Percentiles rank a stretch among this genome's conserved stretches.
These are phyloP conservation scores for Ruditapes philippinarum DNA, from an alignment of 1,140 invertebrate genomes.

Conservation along the genomic window DNA sequence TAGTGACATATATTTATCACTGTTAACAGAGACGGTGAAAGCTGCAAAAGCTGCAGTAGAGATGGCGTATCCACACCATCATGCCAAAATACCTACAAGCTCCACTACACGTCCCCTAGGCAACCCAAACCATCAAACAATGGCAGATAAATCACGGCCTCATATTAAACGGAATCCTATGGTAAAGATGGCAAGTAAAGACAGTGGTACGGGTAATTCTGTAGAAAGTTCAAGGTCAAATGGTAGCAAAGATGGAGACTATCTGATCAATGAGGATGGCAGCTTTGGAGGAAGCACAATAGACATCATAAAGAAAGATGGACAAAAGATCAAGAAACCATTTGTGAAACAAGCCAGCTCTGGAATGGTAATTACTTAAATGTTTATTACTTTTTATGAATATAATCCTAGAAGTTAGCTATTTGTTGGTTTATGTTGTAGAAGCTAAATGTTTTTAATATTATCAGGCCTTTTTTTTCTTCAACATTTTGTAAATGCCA, in stretches of 20 bases:
- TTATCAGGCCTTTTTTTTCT: no score
- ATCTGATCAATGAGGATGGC: constrained; percentile 54
- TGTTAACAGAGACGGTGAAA: constrained; percentile 20
- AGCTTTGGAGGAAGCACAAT: constrained; percentile 55
- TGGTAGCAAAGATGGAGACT: constrained; percentile 69
- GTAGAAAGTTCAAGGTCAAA: constrained; percentile 75
- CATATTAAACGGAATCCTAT: constrained; percentile 74
- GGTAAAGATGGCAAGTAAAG: constrained; percentile 80
- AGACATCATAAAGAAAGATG: constrained; percentile 71
- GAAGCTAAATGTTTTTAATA: not conserved
- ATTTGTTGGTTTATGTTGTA: not conserved
- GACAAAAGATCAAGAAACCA: constrained; percentile 44
- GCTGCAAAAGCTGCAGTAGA: constrained; percentile 53
- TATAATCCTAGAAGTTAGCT: not conserved
- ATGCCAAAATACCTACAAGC: constrained; percentile 52
- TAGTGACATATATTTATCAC: no score
- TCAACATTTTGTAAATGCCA: no score
- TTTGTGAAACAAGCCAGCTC: constrained; percentile 74
- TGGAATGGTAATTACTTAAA: constrained; percentile 67
- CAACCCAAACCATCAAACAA: constrained; percentile 17
- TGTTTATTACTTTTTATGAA: not conserved
- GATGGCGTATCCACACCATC: constrained; percentile 35
- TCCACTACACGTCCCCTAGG: constrained; percentile 51
- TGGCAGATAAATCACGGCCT: constrained; percentile 28
- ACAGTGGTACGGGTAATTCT: constrained; percentile 77